A percentile compares a stretch with the other conserved stretches of the same genome.
Evolutionary conservation across 2,797 vertebrate species (phyloP).

Genomic region (Simalia tracyae): DNA sequence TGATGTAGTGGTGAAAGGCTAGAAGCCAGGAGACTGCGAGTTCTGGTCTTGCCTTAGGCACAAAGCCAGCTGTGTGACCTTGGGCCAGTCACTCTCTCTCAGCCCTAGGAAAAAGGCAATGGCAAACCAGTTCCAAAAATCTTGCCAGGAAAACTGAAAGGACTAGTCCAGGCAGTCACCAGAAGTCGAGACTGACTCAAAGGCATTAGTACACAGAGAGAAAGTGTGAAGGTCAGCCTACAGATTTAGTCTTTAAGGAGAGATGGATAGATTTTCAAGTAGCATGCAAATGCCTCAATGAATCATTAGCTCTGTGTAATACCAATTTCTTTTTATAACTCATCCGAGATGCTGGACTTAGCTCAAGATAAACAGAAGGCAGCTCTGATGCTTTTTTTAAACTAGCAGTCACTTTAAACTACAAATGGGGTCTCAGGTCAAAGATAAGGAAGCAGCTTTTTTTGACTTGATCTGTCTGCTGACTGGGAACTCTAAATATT

Average conservation of each 20-base stretch:
- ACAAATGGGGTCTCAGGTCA: conserved; percentile 34
- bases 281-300: neutral
- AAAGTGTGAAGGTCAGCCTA: neutral
- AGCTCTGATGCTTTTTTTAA: conserved; percentile 31
- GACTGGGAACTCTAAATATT: neutral
- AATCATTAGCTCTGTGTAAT: neutral
- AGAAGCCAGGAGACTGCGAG: neutral
- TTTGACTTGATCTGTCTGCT: conserved; percentile 11
- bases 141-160: neutral
- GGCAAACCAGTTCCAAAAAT: neutral
- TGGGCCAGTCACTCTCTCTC: neutral
- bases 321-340: conserved; percentile 14
- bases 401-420: conserved; percentile 27
- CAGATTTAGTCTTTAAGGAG: neutral
- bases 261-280: neutral
- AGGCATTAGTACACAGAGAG: neutral
- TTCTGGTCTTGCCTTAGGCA: neutral
- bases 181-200: neutral
- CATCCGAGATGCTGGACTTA: conserved; percentile 23
- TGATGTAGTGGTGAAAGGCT: neutral
- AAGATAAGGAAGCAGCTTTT: conserved; percentile 41
- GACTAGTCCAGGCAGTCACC: neutral
- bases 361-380: conserved; percentile 29
- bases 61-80: neutral
- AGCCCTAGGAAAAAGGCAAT: neutral